Evolutionary conservation across 2,888 invertebrate genomes (phyloP).

Genomic region (Anagyrus pseudococci): DNA sequence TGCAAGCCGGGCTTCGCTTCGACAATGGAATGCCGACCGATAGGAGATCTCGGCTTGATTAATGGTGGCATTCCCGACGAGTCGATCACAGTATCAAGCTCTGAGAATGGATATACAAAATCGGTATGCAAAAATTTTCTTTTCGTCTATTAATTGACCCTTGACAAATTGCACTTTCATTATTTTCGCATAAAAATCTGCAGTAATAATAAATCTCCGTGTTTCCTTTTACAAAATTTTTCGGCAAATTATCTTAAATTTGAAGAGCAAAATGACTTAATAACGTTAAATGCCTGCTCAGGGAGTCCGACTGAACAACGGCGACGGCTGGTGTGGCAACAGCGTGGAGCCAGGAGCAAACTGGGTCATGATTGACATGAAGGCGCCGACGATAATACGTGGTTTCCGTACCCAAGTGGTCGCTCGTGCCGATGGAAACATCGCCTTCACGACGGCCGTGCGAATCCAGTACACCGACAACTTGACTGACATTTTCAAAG

Average conservation of each 20-base stretch:
- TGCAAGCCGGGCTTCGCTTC: constrained; percentile 84
- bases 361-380: constrained; percentile 86
- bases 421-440: constrained; percentile 78
- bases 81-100: constrained; percentile 83
- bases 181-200: no score
- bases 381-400: constrained; percentile 86
- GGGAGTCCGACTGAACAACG: constrained; percentile 84
- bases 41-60: constrained; percentile 85
- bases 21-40: constrained; percentile 87
- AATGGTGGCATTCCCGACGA: constrained; percentile 91
- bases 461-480: constrained; percentile 86
- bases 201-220: no score
- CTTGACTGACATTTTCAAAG: constrained; percentile 86
- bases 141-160: neutral
- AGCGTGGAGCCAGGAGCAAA: constrained; percentile 85
- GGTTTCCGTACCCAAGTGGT: constrained; percentile 93
- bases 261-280: constrained; percentile 8
- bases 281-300: no score
- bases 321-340: constrained; percentile 90
- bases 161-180: no score
- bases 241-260: no score
- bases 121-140: constrained; percentile 66
- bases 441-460: constrained; percentile 90
- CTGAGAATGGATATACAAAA: constrained; percentile 83
- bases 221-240: no score